Evolutionary conservation across 2,113 vertebrate genomes (phyloP), one percentile per base, ranked within the genome.

Genomic region (Neomonachus schauinslandi): DNA sequence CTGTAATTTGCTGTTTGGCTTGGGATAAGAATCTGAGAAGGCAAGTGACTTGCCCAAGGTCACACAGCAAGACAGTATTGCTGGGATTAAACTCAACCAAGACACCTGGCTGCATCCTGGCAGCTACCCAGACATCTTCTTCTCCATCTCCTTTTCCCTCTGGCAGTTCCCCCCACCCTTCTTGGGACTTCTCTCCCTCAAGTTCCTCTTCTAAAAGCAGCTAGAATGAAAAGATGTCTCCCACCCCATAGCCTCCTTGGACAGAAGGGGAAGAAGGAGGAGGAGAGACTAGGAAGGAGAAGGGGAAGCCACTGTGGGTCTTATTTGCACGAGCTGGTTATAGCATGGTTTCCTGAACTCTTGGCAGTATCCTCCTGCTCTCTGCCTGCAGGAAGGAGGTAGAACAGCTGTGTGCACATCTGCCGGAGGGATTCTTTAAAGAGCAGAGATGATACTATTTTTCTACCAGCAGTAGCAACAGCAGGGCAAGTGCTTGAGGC

Each of bases 341-440:
- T 7, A 31, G 61, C 71, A 67, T 0, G 5, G 28, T 69, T 87
- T 71, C 76, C 84, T 76, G 91, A 96, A 96, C 83, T 42, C 95
- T 80, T 65, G 72, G 72, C 53, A 65, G 81, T 24, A 36, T 16
- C 77, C 2, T 18, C 90, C 87, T 89, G 85, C 93, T 96, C 86
- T 91, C 77, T 61, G 97, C 95, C 97, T 81, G 24, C 92, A 91
- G 95, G 46, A 72, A 93, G 90, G 61, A 55, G 92, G 77, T 22
- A 5, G 57, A 82, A 90, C 96, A 98, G 88, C 97, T 98, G 96
- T 88, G 84, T 4, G 31, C 33, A n/a, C 90, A 97, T 96, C 96
- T 95, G 94, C 96, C 51, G 1, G 83, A 94, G 96, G 87, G 90
- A 76, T 84, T 67, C 98, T 97, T 96, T 88, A 95, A 97, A 94